These are phyloP conservation scores for Sarcoramphus papa DNA, from an alignment of 2,797 vertebrate species.

Conservation along the genomic window DNA sequence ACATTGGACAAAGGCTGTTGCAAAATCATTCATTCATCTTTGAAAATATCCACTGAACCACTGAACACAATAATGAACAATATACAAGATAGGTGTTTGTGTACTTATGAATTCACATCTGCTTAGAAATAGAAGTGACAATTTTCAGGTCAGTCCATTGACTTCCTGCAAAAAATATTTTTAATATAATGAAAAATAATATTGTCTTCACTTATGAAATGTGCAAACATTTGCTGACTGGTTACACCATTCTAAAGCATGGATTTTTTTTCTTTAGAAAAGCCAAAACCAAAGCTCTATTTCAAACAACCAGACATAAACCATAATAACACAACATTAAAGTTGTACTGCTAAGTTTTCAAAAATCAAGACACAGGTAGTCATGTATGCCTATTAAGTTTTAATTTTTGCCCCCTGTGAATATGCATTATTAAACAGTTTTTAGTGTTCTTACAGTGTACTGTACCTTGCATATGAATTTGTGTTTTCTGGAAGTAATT, in stretches of 20 bases:
- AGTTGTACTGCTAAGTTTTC: neutral
- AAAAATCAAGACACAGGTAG: neutral
- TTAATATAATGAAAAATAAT: neutral
- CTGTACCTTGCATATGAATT: neutral
- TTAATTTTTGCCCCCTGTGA: neutral
- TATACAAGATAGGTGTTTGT: neutral
- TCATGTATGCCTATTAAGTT: neutral
- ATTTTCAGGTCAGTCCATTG: neutral
- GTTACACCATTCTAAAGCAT: neutral
- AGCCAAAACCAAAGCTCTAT: neutral
- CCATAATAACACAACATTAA: neutral
- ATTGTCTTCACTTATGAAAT: neutral
- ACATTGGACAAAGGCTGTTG: neutral
- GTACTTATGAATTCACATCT: neutral
- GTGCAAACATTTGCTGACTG: neutral
- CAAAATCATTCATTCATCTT: neutral
- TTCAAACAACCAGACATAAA: neutral
- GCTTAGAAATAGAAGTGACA: neutral
- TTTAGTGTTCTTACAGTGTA: neutral
- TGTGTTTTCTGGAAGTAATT: slow-evolving; percentile 12
- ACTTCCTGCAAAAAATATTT: neutral
- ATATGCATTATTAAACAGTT: neutral
- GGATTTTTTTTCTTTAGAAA: neutral
- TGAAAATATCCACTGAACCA: neutral
- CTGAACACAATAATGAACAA: neutral